Conservation (phyloP, 2,113 vertebrate genomes). For the Mustelus asterias region DNA sequence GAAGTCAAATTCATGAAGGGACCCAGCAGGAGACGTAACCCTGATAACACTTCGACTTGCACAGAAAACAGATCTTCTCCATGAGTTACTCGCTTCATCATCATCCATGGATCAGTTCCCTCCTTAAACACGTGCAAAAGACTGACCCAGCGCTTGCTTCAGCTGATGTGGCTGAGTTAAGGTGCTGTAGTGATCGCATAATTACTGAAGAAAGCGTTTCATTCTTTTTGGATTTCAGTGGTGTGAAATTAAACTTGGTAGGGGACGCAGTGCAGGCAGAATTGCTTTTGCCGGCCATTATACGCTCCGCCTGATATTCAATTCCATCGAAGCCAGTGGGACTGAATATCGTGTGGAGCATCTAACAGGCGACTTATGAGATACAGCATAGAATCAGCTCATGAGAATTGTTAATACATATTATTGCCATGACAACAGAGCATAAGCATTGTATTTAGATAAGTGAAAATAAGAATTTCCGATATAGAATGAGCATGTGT, state of each 20-base stretch:
- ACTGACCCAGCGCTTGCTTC: not conserved
- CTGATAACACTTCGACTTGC: not conserved
- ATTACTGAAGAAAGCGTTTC: slow-evolving; percentile 1
- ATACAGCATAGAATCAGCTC: not conserved
- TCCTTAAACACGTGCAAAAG: not conserved
- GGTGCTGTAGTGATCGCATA: not conserved
- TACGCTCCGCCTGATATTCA: not conserved
- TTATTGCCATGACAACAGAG: not conserved
- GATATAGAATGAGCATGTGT: not conserved
- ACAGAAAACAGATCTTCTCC: not conserved
- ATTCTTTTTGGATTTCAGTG: not conserved
- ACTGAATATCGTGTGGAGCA: not conserved
- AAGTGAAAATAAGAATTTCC: not conserved
- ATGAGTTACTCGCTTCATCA: not conserved
- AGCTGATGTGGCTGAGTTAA: not conserved
- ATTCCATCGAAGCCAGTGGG: not conserved
- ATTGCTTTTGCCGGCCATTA: not conserved
- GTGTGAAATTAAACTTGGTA: not conserved
- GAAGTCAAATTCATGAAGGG: not conserved
- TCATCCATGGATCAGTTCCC: not conserved
- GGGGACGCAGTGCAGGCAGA: not conserved
- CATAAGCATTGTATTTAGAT: not conserved
- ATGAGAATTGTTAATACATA: not conserved
- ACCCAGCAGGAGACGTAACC: not conserved
- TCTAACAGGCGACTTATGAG: not conserved